A percentile compares a stretch with the other conserved stretches of the same genome.
These are phyloP conservation scores for Drosophila multiciliata DNA, from an alignment of 2,888 invertebrate genomes.

Conservation along the genomic window DNA sequence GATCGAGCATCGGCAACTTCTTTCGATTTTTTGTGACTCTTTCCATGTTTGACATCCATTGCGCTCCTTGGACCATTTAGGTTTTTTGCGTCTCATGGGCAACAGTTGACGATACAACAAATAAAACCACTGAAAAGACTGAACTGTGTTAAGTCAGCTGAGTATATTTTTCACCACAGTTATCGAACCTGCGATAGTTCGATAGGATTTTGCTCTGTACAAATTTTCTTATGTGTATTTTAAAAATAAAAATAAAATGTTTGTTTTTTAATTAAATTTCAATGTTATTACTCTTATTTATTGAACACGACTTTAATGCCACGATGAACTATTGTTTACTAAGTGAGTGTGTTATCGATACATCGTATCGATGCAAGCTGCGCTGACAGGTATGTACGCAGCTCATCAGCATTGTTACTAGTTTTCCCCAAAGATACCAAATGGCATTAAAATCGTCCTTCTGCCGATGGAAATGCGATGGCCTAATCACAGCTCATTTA, in stretches of 20 bases:
- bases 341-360: neutral
- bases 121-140: neutral
- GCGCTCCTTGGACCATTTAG: neutral
- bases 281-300: neutral
- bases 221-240: neutral
- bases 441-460: neutral
- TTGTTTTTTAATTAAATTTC: neutral
- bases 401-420: neutral
- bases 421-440: neutral
- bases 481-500: neutral
- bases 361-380: neutral
- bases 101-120: neutral
- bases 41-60: constrained; percentile 6
- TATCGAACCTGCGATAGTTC: constrained; percentile 5
- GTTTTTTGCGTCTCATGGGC: neutral
- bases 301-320: neutral
- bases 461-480: neutral
- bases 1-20: neutral
- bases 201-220: neutral
- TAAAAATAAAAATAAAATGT: neutral
- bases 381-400: neutral
- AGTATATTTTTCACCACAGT: neutral
- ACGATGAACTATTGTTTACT: neutral
- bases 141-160: constrained; percentile 10
- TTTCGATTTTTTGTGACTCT: neutral